Conservation (phyloP, 2,797 vertebrate genomes). For the Valencia hispanica region DNA sequence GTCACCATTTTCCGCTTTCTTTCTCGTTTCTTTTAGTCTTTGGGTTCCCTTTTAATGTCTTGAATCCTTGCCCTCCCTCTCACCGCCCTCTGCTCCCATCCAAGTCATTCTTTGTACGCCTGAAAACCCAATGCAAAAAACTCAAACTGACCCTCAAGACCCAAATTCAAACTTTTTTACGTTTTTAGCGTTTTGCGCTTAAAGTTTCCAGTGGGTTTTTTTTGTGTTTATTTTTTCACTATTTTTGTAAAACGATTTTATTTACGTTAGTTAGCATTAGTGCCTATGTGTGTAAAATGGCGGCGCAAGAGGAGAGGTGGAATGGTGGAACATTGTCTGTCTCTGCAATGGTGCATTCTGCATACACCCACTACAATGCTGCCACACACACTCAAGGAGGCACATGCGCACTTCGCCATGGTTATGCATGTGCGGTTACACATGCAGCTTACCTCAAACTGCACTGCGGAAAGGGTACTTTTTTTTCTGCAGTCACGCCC, state of each 20-base stretch:
- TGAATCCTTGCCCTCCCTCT: constrained; percentile 55
- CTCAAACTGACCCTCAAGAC: constrained; percentile 16
- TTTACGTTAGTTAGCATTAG: constrained; percentile 50
- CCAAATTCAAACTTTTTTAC: constrained; percentile 27
- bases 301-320: constrained; percentile 67
- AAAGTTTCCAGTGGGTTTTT: background rate
- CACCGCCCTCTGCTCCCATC: constrained; percentile 42
- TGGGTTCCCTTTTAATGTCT: constrained; percentile 32
- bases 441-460: constrained; percentile 55
- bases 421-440: constrained; percentile 60
- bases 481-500: constrained; percentile 53
- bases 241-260: constrained; percentile 9
- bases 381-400: constrained; percentile 10
- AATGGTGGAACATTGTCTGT: constrained; percentile 68
- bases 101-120: constrained; percentile 66
- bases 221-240: background rate
- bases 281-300: constrained; percentile 73
- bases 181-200: constrained; percentile 18
- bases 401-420: constrained; percentile 36
- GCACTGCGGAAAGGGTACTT: constrained; percentile 61
- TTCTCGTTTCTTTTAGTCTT: constrained; percentile 23
- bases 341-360: constrained; percentile 70
- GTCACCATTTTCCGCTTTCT: constrained; percentile 57
- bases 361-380: constrained; percentile 26
- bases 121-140: constrained; percentile 45